phyloP scores from a whole-genome alignment of 2,888 invertebrate species.

The Sicus ferrugineus region DNA sequence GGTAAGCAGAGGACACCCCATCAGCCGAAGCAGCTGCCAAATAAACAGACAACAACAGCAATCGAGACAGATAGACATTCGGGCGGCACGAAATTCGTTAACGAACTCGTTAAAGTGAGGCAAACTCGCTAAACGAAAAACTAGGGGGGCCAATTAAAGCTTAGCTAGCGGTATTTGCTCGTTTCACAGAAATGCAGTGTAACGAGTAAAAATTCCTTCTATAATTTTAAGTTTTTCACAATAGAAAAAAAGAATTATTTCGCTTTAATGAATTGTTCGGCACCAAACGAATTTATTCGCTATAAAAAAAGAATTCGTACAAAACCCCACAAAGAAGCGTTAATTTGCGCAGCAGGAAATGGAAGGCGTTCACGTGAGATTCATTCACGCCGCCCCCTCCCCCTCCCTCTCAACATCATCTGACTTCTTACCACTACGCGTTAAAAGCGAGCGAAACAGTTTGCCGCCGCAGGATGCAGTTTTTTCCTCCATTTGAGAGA shows the following conservation, averaged over 20 bases:
- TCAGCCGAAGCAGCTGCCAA: not conserved
- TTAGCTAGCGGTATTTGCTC: too few species aligned
- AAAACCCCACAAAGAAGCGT: not conserved
- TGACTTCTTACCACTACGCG: not conserved
- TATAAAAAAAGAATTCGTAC: not conserved
- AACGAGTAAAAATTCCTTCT: too few species aligned
- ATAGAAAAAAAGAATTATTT: too few species aligned
- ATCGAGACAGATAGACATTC: too few species aligned
- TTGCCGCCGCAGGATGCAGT: constrained; percentile 31
- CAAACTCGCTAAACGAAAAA: not conserved
- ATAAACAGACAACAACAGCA: not conserved
- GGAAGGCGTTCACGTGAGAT: not conserved
- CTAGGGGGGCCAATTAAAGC: too few species aligned
- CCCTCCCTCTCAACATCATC: not conserved
- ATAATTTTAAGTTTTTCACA: too few species aligned
- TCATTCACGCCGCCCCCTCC: constrained; percentile 14
- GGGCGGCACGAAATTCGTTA: constrained; percentile 4
- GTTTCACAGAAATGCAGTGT: too few species aligned
- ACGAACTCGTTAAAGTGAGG: not conserved
- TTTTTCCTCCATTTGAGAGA: not conserved
- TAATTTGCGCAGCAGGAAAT: not conserved
- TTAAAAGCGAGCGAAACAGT: too few species aligned
- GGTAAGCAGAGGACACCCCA: too few species aligned
- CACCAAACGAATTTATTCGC: too few species aligned
- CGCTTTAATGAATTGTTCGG: too few species aligned